Evolutionary conservation across 2,797 vertebrate species (phyloP).

Genomic region (Cirrhinus molitorella): DNA sequence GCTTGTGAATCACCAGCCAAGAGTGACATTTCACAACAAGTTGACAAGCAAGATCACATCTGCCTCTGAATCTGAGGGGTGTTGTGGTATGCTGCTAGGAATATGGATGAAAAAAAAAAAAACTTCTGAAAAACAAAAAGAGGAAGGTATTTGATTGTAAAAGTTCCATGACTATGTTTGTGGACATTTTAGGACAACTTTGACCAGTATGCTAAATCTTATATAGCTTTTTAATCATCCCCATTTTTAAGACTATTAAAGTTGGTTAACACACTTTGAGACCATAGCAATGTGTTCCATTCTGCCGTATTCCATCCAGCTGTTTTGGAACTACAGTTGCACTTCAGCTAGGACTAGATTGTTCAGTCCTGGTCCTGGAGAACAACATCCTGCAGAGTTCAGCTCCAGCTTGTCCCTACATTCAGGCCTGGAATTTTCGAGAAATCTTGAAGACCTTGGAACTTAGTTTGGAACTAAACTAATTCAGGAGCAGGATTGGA

Average conservation of each 20-base stretch:
- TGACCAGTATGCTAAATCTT: not conserved
- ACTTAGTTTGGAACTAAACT: not conserved
- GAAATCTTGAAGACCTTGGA: not conserved
- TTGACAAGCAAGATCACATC: conserved; percentile 35
- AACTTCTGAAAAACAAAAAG: not conserved
- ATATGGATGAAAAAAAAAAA: not conserved
- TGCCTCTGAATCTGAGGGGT: conserved; percentile 1
- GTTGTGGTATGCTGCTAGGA: not conserved
- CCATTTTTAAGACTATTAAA: not conserved
- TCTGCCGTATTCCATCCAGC: not conserved
- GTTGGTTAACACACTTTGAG: not conserved
- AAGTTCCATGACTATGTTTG: not conserved
- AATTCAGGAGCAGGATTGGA: not conserved
- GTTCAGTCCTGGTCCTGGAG: not conserved
- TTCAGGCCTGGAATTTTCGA: not conserved
- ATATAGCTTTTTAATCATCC: not conserved
- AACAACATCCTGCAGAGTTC: not conserved
- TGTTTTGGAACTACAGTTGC: not conserved
- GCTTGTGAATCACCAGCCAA: not conserved
- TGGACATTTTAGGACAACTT: not conserved
- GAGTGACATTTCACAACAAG: conserved; percentile 25
- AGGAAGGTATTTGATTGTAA: not conserved
- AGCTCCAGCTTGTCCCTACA: not conserved
- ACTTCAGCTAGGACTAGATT: not conserved
- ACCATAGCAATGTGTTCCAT: not conserved